Conservation (phyloP, 2,888 invertebrate species). For the Cenopis cana region DNA sequence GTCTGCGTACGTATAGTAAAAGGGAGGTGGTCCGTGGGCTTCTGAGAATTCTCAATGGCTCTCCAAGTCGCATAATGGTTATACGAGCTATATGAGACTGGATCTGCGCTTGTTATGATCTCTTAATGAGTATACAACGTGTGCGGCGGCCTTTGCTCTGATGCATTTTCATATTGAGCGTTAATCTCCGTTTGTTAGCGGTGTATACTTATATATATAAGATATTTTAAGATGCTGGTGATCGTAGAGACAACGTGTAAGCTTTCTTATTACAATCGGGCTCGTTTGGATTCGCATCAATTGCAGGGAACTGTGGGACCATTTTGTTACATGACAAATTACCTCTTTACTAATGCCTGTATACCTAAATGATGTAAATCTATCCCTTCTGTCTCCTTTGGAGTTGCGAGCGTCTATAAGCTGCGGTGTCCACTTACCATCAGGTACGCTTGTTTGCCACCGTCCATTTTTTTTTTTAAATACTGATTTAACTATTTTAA, state of each 20-base stretch:
- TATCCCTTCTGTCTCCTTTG: too few relatives aligned
- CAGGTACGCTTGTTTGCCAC: too few relatives aligned
- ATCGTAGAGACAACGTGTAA: neutral
- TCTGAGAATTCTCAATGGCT: slow-evolving; percentile 51
- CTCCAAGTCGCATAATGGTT: slow-evolving; percentile 21
- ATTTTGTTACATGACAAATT: too few relatives aligned
- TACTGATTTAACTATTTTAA: too few relatives aligned
- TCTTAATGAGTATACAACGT: slow-evolving; percentile 22
- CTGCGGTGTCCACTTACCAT: too few relatives aligned
- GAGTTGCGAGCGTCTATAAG: too few relatives aligned
- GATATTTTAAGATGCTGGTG: neutral
- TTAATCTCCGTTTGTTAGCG: neutral
- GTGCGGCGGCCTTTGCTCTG: slow-evolving; percentile 6
- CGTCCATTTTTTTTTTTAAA: too few relatives aligned
- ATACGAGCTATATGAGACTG: slow-evolving; percentile 22
- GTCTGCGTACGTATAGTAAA: slow-evolving; percentile 41
- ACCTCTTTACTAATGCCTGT: too few relatives aligned
- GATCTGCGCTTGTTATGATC: slow-evolving; percentile 20
- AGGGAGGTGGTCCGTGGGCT: slow-evolving; percentile 56
- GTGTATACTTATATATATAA: neutral
- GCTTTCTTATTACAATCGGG: too few relatives aligned
- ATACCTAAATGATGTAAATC: too few relatives aligned
- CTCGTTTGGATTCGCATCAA: too few relatives aligned
- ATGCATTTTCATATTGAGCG: neutral
- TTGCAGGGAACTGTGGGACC: too few relatives aligned